Conservation (phyloP, 2,888 invertebrate genomes). For the Priocnemis perturbator region DNA sequence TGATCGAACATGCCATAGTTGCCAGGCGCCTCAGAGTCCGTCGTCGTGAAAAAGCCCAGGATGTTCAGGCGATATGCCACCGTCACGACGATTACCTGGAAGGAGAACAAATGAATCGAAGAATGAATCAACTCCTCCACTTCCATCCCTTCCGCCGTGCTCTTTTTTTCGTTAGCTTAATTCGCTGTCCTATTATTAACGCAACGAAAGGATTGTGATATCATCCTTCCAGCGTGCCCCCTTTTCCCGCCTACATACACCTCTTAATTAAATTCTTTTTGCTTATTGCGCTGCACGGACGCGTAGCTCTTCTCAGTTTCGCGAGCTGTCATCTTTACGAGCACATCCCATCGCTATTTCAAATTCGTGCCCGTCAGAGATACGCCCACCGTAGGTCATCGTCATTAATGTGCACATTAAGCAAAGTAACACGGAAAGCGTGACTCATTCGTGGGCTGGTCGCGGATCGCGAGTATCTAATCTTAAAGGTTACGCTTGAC, state of each 20-base stretch:
- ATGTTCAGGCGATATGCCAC: constrained; percentile 88
- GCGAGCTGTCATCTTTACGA: too few species aligned
- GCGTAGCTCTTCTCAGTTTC: too few species aligned
- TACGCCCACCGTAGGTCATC: constrained; percentile 9
- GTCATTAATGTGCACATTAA: constrained; percentile 18
- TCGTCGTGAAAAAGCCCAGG: constrained; percentile 89
- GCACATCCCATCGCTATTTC: too few species aligned
- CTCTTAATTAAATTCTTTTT: background rate
- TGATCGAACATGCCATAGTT: constrained; percentile 90
- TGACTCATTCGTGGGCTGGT: constrained; percentile 2
- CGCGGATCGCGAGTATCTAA: constrained; percentile 13
- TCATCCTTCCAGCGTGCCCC: background rate
- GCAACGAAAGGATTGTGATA: background rate
- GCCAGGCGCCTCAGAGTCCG: constrained; percentile 86
- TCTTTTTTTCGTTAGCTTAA: background rate
- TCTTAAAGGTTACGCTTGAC: constrained; percentile 38
- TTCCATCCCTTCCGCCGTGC: background rate
- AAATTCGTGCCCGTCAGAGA: background rate
- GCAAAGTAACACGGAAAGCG: constrained; percentile 6
- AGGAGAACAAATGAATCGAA: background rate
- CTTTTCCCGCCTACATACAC: background rate
- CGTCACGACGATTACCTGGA: constrained; percentile 84
- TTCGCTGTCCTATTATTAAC: background rate
- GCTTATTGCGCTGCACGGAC: too few species aligned
- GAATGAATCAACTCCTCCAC: background rate